A percentile compares a stretch with the other conserved stretches of the same genome.
Evolutionary conservation across 2,888 invertebrate species (phyloP).

Genomic region (Myathropa florea): DNA sequence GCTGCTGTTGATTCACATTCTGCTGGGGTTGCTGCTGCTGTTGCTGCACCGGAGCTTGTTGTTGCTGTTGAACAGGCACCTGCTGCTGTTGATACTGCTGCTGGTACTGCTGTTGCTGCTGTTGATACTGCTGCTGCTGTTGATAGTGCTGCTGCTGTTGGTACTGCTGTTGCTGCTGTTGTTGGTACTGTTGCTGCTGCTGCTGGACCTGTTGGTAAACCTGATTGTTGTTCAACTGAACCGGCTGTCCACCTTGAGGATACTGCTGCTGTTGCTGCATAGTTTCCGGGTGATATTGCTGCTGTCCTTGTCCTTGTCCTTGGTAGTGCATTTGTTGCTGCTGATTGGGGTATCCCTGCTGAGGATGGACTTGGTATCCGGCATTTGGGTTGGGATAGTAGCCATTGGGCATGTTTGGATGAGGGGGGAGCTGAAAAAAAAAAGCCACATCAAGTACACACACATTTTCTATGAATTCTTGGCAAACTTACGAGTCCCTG

Average conservation of each 20-base stretch:
- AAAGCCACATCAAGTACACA: not conserved
- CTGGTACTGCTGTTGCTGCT: constrained; percentile 72
- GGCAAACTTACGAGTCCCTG: constrained; percentile 84
- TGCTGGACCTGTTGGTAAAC: constrained; percentile 74
- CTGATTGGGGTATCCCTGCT: constrained; percentile 72
- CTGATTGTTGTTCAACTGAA: constrained; percentile 72
- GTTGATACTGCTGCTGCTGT: constrained; percentile 72
- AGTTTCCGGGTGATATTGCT: constrained; percentile 74
- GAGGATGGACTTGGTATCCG: constrained; percentile 72
- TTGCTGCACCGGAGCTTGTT: constrained; percentile 73
- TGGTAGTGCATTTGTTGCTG: constrained; percentile 72
- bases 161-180: constrained; percentile 74
- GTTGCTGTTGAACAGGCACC: constrained; percentile 69
- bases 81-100: constrained; percentile 53
- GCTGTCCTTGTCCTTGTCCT: constrained; percentile 74
- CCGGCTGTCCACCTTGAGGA: constrained; percentile 66
- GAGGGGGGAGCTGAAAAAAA: constrained; percentile 76
- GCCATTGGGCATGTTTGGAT: constrained; percentile 80
- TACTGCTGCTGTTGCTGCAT: constrained; percentile 69
- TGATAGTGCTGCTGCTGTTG: constrained; percentile 63
- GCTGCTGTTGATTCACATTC: constrained; percentile 72
- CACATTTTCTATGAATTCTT: not conserved
- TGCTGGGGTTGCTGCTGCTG: constrained; percentile 72
- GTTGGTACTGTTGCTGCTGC: constrained; percentile 72
- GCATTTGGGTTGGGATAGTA: constrained; percentile 76